These are phyloP conservation scores for Aromia moschata DNA, from an alignment of 2,888 invertebrate species.

Conservation along the genomic window DNA sequence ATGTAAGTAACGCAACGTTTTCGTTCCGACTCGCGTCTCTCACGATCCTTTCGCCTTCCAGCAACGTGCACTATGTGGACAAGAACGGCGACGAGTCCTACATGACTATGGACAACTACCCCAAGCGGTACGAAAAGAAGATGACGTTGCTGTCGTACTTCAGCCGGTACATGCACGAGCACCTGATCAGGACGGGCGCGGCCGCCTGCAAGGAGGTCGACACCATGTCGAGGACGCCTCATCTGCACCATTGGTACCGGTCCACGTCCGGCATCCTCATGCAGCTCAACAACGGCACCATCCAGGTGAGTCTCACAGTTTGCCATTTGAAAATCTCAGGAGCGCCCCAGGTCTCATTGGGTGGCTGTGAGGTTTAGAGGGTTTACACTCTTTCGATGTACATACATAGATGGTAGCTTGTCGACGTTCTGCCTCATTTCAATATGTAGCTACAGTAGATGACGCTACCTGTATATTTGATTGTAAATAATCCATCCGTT, in stretches of 20 bases:
- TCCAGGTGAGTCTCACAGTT: conserved; percentile 89
- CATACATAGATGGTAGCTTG: too few species aligned
- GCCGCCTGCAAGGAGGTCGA: conserved; percentile 85
- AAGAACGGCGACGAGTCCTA: conserved; percentile 90
- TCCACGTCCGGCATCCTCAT: conserved; percentile 96
- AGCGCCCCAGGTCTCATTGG: too few species aligned
- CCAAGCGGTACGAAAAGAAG: conserved; percentile 87
- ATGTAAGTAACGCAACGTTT: too few species aligned
- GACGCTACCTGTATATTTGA: too few species aligned
- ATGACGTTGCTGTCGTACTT: conserved; percentile 97
- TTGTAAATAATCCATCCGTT: too few species aligned
- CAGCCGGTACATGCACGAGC: conserved; percentile 97
- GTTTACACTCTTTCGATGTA: too few species aligned
- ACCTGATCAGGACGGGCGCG: conserved; percentile 92
- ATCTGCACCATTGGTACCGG: conserved; percentile 96
- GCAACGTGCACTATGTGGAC: conserved; percentile 96
- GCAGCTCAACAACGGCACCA: conserved; percentile 96
- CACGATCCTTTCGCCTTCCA: conserved; percentile 65
- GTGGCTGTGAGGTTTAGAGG: too few species aligned
- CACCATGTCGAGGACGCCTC: conserved; percentile 91
- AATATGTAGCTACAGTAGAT: too few species aligned
- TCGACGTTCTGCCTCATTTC: too few species aligned
- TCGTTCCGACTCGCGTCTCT: too few species aligned
- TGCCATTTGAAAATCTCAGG: too few species aligned
- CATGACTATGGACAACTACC: conserved; percentile 84